Percentiles rank a stretch among this genome's conserved stretches.
Conservation (phyloP, 1,140 invertebrate species). For the Sminthurides bifidus region DNA sequence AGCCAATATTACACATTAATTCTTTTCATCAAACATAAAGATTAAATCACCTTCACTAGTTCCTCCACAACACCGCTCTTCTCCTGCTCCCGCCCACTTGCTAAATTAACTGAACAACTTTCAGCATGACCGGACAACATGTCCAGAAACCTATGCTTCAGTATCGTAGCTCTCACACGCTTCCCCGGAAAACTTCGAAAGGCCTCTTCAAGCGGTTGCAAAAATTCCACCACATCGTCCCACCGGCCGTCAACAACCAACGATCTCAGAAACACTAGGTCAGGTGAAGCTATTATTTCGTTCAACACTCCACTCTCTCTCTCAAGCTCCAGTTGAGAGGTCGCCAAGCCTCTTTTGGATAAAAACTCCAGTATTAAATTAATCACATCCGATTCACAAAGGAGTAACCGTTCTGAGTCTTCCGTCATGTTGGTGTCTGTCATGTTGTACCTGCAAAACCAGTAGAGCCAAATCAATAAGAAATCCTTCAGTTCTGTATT, state of each 20-base stretch:
- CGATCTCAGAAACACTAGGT: conserved; percentile 82
- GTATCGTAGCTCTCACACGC: conserved; percentile 26
- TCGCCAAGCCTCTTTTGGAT: conserved; percentile 11
- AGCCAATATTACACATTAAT: neutral
- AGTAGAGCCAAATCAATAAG: neutral
- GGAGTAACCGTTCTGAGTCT: conserved; percentile 19
- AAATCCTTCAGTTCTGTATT: neutral
- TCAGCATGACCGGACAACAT: conserved; percentile 19
- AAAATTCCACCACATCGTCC: conserved; percentile 93
- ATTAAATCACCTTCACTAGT: conserved; percentile 56
- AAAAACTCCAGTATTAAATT: conserved; percentile 28
- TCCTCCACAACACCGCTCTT: conserved; percentile 67
- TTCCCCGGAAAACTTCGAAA: conserved; percentile 31
- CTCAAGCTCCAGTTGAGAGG: conserved; percentile 73
- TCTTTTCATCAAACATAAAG: neutral
- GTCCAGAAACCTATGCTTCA: conserved; percentile 27
- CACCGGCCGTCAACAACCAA: conserved; percentile 94
- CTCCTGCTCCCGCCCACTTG: conserved; percentile 51
- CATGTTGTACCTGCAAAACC: neutral
- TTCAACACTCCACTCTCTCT: conserved; percentile 93
- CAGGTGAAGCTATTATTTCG: conserved; percentile 69
- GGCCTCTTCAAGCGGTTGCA: conserved; percentile 79
- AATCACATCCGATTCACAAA: conserved; percentile 26
- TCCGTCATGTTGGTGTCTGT: neutral
- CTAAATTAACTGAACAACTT: conserved; percentile 37